Evolutionary conservation across 2,113 vertebrate species (phyloP), one percentile per base, ranked within the genome.

Genomic region (Perca fluviatilis): DNA sequence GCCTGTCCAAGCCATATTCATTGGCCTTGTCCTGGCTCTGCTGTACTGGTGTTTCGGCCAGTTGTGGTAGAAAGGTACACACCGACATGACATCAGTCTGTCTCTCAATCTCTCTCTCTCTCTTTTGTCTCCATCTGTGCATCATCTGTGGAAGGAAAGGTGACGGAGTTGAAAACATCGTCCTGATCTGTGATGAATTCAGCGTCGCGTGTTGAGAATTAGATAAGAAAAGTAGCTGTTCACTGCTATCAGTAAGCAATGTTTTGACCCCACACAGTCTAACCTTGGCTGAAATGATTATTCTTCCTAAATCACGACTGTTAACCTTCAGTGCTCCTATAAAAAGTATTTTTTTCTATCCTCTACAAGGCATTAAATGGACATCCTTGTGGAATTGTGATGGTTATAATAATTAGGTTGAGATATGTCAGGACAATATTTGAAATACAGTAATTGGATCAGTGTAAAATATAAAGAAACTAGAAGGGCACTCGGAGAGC

Each of bases 1-100:
- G 97, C 98, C 98, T 95, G 97, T 97, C 98, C 98, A 96, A 97
- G 97, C 98, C 97, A 96, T 99, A 96, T 97, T 97, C 98, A 97
- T 99, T 97, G 97, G 97, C 96, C 97, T 99, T 96, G 96, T 98
- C 97, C 97, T 99, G 98, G 98, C 96, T 97, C 97, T 99, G 97
- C 97, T 99, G 96, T 99, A 98, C 97, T 99, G 98, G 98, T 99
- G 97, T 97, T 98, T 97, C 97, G 96, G 97, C 97, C 97, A 97
- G 96, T 98, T 99, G 96, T 99, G 98, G 97, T 99, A 99, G 98
- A 98, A 97, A 99, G 98, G 98, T 99, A 99, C 96, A 97, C 94
- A 95, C 95, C 95, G 95, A 90, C 88, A 86, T 86, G 80, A 87
- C 88, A 80, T 96, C 93, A 95, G 75, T 82, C 69, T 79, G 93